These are phyloP conservation scores for Neodontobutis hainanensis DNA, from an alignment of 2,113 vertebrate species.

Conservation along the genomic window DNA sequence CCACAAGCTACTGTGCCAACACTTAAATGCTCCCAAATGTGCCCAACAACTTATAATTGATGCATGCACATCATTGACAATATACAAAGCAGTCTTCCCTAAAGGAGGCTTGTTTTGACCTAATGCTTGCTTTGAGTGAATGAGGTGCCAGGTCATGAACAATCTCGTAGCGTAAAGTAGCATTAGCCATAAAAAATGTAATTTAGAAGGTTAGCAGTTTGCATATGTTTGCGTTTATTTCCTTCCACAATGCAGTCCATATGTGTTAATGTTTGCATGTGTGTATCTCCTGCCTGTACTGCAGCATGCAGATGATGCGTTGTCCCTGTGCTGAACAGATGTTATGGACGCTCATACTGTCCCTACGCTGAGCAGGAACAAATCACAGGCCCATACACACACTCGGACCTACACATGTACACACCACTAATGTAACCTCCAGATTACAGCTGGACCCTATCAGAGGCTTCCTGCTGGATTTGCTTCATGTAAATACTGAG, in stretches of 20 bases:
- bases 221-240: not conserved
- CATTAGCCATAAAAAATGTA: too few relatives aligned
- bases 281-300: slow-evolving; percentile 31
- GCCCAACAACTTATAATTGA: too few relatives aligned
- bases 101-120: too few relatives aligned
- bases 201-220: too few relatives aligned
- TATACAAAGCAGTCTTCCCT: too few relatives aligned
- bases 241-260: not conserved
- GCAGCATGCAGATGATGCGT: slow-evolving; percentile 52
- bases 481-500: slow-evolving; percentile 75
- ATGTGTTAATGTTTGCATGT: slow-evolving; percentile 14
- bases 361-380: slow-evolving; percentile 65
- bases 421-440: slow-evolving; percentile 62
- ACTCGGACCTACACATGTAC: slow-evolving; percentile 13
- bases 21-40: too few relatives aligned
- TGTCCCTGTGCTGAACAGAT: slow-evolving; percentile 74
- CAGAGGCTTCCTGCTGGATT: slow-evolving; percentile 67
- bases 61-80: too few relatives aligned
- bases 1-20: too few relatives aligned
- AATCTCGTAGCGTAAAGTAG: too few relatives aligned
- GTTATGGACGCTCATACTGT: slow-evolving; percentile 68
- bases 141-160: too few relatives aligned
- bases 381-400: slow-evolving; percentile 50
- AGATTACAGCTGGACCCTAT: slow-evolving; percentile 76
- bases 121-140: too few relatives aligned